A percentile compares a stretch with the other conserved stretches of the same genome.
Evolutionary conservation across 1,140 invertebrate genomes (phyloP).

Genomic region (Drosophila neocordata): DNA sequence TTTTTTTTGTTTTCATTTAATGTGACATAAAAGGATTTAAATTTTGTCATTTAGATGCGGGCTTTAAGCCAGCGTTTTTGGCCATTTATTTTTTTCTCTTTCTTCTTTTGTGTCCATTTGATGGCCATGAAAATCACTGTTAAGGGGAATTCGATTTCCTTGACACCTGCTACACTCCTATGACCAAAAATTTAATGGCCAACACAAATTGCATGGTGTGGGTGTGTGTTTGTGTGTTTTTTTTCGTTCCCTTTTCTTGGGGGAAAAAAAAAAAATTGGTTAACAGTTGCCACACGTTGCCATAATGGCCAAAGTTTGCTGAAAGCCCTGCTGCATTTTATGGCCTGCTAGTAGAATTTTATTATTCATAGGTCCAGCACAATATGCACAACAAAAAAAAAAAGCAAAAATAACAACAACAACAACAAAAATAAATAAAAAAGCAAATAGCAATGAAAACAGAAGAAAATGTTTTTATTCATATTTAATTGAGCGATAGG

Average conservation of each 20-base stretch:
- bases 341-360: slow-evolving; percentile 32
- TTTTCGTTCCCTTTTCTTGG: not conserved
- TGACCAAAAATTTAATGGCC: slow-evolving; percentile 7
- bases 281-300: slow-evolving; percentile 49
- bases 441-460: not conserved
- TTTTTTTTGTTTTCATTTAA: not conserved
- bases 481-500: slow-evolving; percentile 49
- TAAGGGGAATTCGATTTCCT: slow-evolving; percentile 7
- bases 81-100: not conserved
- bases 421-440: not conserved
- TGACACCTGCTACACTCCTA: slow-evolving; percentile 4
- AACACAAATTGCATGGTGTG: not conserved
- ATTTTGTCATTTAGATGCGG: not conserved
- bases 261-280: slow-evolving; percentile 3
- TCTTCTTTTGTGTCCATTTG: not conserved
- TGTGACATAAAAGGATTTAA: not conserved
- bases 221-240: not conserved
- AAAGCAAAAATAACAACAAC: not conserved
- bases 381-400: not conserved
- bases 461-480: slow-evolving; percentile 22
- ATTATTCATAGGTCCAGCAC: slow-evolving; percentile 29
- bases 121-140: not conserved
- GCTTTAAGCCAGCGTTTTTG: not conserved
- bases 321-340: slow-evolving; percentile 51
- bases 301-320: slow-evolving; percentile 57